Evolutionary conservation across 2,888 invertebrate species (phyloP).

Genomic region (Agrilus cyanescens): DNA sequence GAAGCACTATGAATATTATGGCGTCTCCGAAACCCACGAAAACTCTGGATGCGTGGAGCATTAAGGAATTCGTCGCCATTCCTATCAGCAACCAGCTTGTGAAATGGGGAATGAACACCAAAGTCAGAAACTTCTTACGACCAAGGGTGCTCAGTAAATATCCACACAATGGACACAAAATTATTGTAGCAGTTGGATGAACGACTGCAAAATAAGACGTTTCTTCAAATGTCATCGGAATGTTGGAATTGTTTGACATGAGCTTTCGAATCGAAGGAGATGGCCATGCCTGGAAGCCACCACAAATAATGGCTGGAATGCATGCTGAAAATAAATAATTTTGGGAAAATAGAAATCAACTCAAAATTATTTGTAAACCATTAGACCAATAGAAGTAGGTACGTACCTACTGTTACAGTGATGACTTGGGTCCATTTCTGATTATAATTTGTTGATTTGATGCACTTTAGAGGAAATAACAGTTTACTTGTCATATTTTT

Average conservation of each 20-base stretch:
- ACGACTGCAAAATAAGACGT: slow-evolving; percentile 15
- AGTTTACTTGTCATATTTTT: too few relatives aligned
- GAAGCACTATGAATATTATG: slow-evolving; percentile 14
- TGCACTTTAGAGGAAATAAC: too few relatives aligned
- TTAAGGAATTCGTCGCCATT: too few relatives aligned
- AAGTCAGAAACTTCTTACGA: slow-evolving; percentile 12
- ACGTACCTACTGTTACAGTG: too few relatives aligned
- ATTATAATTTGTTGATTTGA: too few relatives aligned
- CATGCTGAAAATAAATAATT: slow-evolving; percentile 16
- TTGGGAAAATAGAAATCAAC: slow-evolving; percentile 2
- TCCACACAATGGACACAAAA: slow-evolving; percentile 8
- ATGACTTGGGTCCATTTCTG: too few relatives aligned
- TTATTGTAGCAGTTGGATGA: slow-evolving; percentile 12
- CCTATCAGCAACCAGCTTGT: too few relatives aligned
- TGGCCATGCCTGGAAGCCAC: slow-evolving; percentile 25
- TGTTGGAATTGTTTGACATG: slow-evolving; percentile 20
- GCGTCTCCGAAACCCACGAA: slow-evolving; percentile 22
- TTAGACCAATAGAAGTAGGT: too few relatives aligned
- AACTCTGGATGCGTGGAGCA: slow-evolving; percentile 14
- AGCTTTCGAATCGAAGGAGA: slow-evolving; percentile 28
- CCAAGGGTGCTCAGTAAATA: slow-evolving; percentile 15
- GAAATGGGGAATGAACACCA: too few relatives aligned
- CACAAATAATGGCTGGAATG: slow-evolving; percentile 18
- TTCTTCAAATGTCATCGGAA: slow-evolving; percentile 14
- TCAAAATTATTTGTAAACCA: too few relatives aligned